Evolutionary conservation across 2,113 vertebrate species (phyloP).

Genomic region (Pseudonaja textilis): DNA sequence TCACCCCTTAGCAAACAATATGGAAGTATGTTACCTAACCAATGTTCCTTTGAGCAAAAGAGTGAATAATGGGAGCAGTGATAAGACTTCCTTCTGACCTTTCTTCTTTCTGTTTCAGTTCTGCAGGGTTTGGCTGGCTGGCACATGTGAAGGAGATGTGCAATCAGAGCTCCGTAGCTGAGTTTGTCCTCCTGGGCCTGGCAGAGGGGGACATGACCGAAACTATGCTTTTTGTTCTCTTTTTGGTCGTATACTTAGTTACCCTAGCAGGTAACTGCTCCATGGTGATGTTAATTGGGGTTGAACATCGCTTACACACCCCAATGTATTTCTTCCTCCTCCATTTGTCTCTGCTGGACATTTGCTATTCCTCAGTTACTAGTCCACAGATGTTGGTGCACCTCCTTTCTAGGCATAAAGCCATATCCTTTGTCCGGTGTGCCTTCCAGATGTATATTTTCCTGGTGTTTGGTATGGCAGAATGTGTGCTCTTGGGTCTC

Average conservation of each 20-base stretch:
- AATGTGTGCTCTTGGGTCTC: slow-evolving; percentile 53
- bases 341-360: slow-evolving; percentile 51
- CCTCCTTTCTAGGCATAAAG: slow-evolving; percentile 33
- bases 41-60: neutral
- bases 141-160: slow-evolving; percentile 8
- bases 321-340: slow-evolving; percentile 65
- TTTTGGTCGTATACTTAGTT: slow-evolving; percentile 46
- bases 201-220: slow-evolving; percentile 37
- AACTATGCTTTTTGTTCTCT: slow-evolving; percentile 35
- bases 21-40: too few relatives aligned
- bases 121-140: neutral
- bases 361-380: slow-evolving; percentile 22
- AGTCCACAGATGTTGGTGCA: slow-evolving; percentile 53
- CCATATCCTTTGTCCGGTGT: slow-evolving; percentile 51
- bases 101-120: neutral
- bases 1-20: neutral
- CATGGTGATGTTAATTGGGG: slow-evolving; percentile 47
- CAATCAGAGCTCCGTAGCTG: slow-evolving; percentile 13
- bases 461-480: slow-evolving; percentile 57
- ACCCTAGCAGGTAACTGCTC: slow-evolving; percentile 29
- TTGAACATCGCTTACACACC: slow-evolving; percentile 40
- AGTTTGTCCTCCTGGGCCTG: slow-evolving; percentile 57
- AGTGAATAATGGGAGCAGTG: neutral
- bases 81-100: neutral
- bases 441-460: slow-evolving; percentile 59